phyloP scores from a whole-genome alignment of 2,113 vertebrate genomes.

The Gambusia holbrooki region DNA sequence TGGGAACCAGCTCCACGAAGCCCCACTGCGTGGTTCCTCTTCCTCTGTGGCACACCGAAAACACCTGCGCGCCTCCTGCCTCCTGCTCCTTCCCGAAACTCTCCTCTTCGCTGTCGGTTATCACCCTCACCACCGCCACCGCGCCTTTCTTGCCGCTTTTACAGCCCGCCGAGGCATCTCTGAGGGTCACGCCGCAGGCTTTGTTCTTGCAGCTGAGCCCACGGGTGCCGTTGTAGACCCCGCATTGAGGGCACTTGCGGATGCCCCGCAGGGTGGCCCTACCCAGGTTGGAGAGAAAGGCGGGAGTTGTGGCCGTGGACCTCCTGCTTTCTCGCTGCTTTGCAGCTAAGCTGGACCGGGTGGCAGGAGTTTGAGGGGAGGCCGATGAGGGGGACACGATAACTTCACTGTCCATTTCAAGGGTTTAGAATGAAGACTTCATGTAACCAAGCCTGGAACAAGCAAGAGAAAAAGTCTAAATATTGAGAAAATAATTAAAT shows the following conservation, averaged over 20 bases:
- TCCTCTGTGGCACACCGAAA: conserved; percentile 87
- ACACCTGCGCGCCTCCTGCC: conserved; percentile 80
- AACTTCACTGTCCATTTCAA: conserved; percentile 58
- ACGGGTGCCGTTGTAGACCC: conserved; percentile 91
- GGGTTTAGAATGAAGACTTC: neutral
- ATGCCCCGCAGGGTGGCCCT: conserved; percentile 91
- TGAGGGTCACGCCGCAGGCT: conserved; percentile 87
- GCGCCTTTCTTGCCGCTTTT: conserved; percentile 64
- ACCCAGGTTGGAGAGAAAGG: conserved; percentile 90
- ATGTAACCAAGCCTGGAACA: conserved; percentile 3
- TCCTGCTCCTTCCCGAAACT: conserved; percentile 47
- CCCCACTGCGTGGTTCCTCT: conserved; percentile 80
- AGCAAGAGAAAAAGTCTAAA: neutral
- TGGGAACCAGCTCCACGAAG: conserved; percentile 88
- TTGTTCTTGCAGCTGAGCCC: conserved; percentile 97
- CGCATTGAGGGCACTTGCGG: conserved; percentile 89
- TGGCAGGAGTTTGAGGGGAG: conserved; percentile 5
- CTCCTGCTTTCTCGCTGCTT: conserved; percentile 76
- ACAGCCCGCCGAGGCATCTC: conserved; percentile 60
- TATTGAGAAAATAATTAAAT: neutral
- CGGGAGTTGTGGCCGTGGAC: conserved; percentile 66
- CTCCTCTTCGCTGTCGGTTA: conserved; percentile 77
- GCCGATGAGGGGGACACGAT: conserved; percentile 34
- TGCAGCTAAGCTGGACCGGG: conserved; percentile 30
- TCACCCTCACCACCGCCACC: conserved; percentile 83